phyloP scores from a whole-genome alignment of 2,797 vertebrate species.

The Sandelia bainsii region DNA sequence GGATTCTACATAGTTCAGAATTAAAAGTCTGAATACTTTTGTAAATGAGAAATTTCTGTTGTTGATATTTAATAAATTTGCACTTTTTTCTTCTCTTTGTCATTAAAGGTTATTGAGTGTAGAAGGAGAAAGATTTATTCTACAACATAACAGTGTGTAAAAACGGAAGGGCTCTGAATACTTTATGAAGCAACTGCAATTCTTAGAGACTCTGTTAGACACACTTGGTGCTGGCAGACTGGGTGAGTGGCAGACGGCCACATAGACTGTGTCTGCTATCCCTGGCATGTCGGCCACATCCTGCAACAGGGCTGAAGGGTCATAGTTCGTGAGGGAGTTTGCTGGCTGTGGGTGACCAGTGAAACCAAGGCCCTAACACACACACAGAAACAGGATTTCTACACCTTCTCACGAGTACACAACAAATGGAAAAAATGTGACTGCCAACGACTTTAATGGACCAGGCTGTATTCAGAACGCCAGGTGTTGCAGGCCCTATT shows the following conservation, averaged over 20 bases:
- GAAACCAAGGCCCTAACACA: constrained; percentile 27
- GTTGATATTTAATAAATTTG: no score
- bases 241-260: constrained; percentile 61
- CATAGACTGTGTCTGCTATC: constrained; percentile 66
- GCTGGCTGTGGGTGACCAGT: constrained; percentile 37
- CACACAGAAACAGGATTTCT: constrained; percentile 26
- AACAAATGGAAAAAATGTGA: constrained; percentile 55
- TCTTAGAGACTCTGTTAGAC: not conserved
- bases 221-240: constrained; percentile 32
- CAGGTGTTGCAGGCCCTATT: constrained; percentile 62
- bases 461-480: constrained; percentile 40
- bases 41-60: no score
- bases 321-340: constrained; percentile 63
- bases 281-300: constrained; percentile 72
- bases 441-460: constrained; percentile 58
- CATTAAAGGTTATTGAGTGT: no score
- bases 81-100: no score
- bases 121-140: no score
- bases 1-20: no score
- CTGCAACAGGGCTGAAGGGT: constrained; percentile 61
- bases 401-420: constrained; percentile 32
- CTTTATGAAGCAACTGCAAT: no score
- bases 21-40: no score
- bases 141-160: no score
- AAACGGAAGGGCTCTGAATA: no score